Percentiles rank a stretch among this genome's conserved stretches.
These are phyloP conservation scores for Drosophila orena DNA, from an alignment of 1,140 invertebrate species.

Conservation along the genomic window DNA sequence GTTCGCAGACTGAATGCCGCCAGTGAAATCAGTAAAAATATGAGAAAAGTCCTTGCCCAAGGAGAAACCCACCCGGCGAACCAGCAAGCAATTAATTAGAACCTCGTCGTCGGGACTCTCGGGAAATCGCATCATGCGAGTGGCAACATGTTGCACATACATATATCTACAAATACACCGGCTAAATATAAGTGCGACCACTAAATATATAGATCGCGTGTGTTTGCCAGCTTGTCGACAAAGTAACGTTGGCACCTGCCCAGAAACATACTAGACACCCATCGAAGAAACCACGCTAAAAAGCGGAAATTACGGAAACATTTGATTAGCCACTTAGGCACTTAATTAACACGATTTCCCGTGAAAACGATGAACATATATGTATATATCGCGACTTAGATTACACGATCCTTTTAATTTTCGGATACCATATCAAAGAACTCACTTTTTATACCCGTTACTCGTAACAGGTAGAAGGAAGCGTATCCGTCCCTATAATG, in stretches of 20 bases:
- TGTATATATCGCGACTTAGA: too few relatives aligned
- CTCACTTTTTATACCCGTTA: too few relatives aligned
- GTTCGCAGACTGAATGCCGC: constrained; percentile 43
- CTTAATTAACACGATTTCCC: constrained; percentile 25
- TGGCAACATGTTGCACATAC: constrained; percentile 52
- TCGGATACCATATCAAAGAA: neutral
- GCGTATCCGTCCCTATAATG: too few relatives aligned
- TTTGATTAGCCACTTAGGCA: constrained; percentile 28
- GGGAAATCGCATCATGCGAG: constrained; percentile 6
- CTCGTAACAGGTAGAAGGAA: too few relatives aligned
- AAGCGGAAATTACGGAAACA: constrained; percentile 33
- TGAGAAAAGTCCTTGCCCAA: constrained; percentile 42
- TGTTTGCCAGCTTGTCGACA: constrained; percentile 11
- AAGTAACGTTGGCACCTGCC: constrained; percentile 44
- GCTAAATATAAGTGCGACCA: constrained; percentile 37
- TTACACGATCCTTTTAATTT: neutral
- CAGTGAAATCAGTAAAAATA: constrained; percentile 36
- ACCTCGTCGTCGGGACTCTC: constrained; percentile 7
- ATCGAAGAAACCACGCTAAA: constrained; percentile 6
- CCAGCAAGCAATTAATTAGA: constrained; percentile 29
- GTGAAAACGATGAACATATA: neutral
- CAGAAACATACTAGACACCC: constrained; percentile 29
- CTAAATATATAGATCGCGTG: constrained; percentile 23
- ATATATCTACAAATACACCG: constrained; percentile 28
- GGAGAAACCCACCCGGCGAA: constrained; percentile 27